Evolutionary conservation across 2,113 vertebrate species (phyloP).

Genomic region (Hypocryptadius cinnamomeus): DNA sequence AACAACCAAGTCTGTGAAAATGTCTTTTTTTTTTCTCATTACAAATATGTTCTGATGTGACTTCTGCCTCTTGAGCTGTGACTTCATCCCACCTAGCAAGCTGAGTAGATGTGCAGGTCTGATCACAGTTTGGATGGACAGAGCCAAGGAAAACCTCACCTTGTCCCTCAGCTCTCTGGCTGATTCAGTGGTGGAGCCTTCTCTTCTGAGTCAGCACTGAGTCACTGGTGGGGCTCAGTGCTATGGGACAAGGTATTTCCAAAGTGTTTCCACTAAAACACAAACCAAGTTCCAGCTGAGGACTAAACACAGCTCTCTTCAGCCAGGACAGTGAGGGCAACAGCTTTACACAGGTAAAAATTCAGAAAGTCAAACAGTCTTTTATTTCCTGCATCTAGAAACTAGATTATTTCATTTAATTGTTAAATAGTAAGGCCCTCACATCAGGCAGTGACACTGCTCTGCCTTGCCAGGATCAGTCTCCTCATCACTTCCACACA

Average conservation of each 20-base stretch:
- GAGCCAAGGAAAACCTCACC: background rate
- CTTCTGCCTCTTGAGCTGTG: background rate
- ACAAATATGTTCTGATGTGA: background rate
- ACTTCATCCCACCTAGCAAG: background rate
- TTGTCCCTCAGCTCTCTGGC: background rate
- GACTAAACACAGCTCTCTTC: background rate
- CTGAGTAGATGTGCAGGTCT: background rate
- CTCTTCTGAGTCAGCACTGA: constrained; percentile 1
- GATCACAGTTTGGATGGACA: background rate
- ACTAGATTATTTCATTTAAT: background rate
- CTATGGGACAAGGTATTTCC: background rate
- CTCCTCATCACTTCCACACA: background rate
- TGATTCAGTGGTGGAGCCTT: background rate
- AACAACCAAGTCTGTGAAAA: background rate
- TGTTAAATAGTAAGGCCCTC: background rate
- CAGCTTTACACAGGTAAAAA: background rate
- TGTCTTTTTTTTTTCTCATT: background rate
- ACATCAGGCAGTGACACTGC: background rate
- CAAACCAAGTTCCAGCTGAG: background rate
- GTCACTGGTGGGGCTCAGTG: background rate
- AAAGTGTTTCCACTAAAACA: background rate
- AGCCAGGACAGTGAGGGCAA: background rate
- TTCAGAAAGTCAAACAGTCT: background rate
- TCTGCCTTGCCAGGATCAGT: background rate
- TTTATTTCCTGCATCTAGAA: background rate